Evolutionary conservation across 1,140 invertebrate genomes (phyloP), one percentile per base, ranked within the genome.

Genomic region (Pseudomyrmex flavicornis): DNA sequence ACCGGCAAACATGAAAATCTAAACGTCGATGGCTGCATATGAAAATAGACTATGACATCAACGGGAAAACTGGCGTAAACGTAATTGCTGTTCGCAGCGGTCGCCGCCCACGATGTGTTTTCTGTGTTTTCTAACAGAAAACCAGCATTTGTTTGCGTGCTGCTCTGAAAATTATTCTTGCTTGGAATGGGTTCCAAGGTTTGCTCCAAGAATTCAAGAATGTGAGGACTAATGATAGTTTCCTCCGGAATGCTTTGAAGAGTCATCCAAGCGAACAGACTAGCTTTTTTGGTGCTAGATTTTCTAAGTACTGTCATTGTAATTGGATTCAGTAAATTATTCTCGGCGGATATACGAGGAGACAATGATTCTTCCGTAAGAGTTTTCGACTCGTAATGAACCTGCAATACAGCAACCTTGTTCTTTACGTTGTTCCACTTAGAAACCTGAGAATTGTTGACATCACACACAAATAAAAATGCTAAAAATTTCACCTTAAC

Each of bases 21-120:
- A 92, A 99, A 99, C 2, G 98, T 98, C 13, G 98, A 99, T 0
- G 99, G 98, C 91, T 99, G 98, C 96, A 99, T 99, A 92, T 99
- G 98, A 94, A 99, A 98, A 93, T 99, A 99, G 8, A 99, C 99
- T 88, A 99, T 98, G 10, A 99, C 98, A 95, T 99, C 99, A 0
- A 99, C 98, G 0, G 99, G 99, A 92, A 99, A 99, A 79, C 98
- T 99, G 12, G 98, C 97, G 91, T 98, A 98, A 80, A 97, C 97
- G 92, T 98, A 97, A 92, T 97, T 97, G 5, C 96, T 96, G 92
- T 95, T 96, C 15, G 96, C 93, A 10, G 95, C 95, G 2, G 92
- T 92, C 8, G 91, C 93, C 13, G 94, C 92, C 88, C 93, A 94
- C 50, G 93, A 92, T 4, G 93, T 92, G 83, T 93, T 95, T 59